phyloP scores from a whole-genome alignment of 1,140 invertebrate species.

The Diachasma alloeum region DNA sequence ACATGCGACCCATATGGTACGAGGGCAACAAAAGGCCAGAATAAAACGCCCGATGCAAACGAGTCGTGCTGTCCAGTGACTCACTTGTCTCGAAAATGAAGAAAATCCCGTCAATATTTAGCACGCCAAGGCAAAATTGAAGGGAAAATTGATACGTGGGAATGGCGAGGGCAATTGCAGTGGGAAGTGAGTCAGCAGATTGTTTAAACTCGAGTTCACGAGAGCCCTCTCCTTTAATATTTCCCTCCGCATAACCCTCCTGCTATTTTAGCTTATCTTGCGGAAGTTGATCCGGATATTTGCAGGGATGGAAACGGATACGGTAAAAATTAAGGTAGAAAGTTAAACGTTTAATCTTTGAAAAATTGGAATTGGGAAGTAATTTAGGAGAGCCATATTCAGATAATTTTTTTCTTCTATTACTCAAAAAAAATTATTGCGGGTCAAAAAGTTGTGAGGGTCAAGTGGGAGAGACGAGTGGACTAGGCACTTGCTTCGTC shows the following conservation, averaged over 20 bases:
- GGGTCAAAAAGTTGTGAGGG: too few species aligned
- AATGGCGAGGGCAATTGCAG: not conserved
- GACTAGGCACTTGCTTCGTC: too few species aligned
- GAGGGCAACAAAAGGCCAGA: not conserved
- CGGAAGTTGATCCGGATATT: constrained; percentile 21
- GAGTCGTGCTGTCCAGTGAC: not conserved
- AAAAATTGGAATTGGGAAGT: too few species aligned
- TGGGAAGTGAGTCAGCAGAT: constrained; percentile 23
- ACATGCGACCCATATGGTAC: constrained; percentile 22
- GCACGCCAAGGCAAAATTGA: not conserved
- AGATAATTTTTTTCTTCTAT: too few species aligned
- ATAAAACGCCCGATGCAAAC: not conserved
- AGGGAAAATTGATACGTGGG: not conserved
- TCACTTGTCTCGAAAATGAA: not conserved
- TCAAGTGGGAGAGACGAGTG: too few species aligned
- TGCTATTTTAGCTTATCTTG: not conserved
- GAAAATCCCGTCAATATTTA: not conserved
- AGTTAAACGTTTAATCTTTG: not conserved
- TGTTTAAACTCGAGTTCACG: constrained; percentile 21
- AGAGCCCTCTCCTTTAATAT: constrained; percentile 13
- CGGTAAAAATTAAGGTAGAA: constrained; percentile 15
- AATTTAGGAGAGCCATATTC: too few species aligned
- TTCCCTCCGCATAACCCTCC: constrained; percentile 2
- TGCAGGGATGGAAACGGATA: constrained; percentile 19
- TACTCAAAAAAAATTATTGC: too few species aligned